Evolutionary conservation across 2,797 vertebrate genomes (phyloP), one percentile per base, ranked within the genome.

Genomic region (Siniperca scherzeri): DNA sequence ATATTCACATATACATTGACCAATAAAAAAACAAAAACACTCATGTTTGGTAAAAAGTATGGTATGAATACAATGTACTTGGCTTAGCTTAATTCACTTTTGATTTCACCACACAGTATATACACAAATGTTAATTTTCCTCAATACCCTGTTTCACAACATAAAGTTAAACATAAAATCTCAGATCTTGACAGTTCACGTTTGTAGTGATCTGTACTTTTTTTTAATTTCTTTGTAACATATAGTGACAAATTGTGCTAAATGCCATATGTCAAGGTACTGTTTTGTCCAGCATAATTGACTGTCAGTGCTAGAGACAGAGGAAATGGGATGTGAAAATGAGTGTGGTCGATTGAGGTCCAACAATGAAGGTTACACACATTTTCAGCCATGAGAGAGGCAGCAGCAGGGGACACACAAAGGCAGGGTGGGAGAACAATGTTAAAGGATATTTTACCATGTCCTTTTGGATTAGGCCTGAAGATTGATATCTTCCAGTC

Each of bases 401-500:
- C 71, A 81, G 76, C 88, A 81, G 74, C 81, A 66, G 79, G 74
- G 82, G 84, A 92, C 89, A 88, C 94, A 86, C 44, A 92, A 88
- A 91, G 85, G 76, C 86, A 84, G 81, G 82, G 85, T 82, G 85
- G 86, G 89, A 89, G 93, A 88, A 87, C 93, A 89, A 91, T 91
- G 92, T 89, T 88, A 93, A 91, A 93, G 90, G 91, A 93, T 94
- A 92, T 95, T 96, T 96, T 94, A 94, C 75, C 87, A 60, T 91
- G 94, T 95, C 95, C 88, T 91, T 91, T 96, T 87, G 82, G 88
- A 95, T 95, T 92, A 95, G 57, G 84, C 89, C 89, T 53, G 61
- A 92, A 95, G 96, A 96, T 94, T 94, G 96, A 96, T 96, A 93
- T 94, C 93, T 96, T 96, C 93, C 94, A 96, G 96, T 96, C 91